phyloP scores from a whole-genome alignment of 2,888 invertebrate genomes.

The Drosophila fungiperda region DNA sequence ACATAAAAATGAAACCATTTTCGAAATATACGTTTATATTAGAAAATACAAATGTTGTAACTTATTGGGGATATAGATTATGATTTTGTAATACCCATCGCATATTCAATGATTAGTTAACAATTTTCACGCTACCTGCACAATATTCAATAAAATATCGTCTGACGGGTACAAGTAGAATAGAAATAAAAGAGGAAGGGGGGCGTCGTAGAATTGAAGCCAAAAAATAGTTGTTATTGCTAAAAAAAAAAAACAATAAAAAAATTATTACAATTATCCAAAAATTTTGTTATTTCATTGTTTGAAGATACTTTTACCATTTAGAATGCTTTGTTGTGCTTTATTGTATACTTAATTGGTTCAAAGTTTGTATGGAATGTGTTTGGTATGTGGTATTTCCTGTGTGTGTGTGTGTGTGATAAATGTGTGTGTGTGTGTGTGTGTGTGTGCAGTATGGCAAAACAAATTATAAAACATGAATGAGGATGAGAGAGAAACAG shows the following conservation, averaged over 20 bases:
- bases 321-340: slow-evolving; percentile 63
- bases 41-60: slow-evolving; percentile 24
- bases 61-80: neutral
- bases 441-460: slow-evolving; percentile 4
- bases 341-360: slow-evolving; percentile 70
- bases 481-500: neutral
- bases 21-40: slow-evolving; percentile 37
- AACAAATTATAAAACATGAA: neutral
- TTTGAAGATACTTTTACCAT: slow-evolving; percentile 68
- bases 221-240: neutral
- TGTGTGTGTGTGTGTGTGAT: slow-evolving; percentile 5
- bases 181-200: neutral
- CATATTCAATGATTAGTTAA: slow-evolving; percentile 25
- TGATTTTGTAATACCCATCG: slow-evolving; percentile 13
- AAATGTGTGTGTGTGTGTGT: slow-evolving; percentile 1
- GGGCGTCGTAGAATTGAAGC: slow-evolving; percentile 2
- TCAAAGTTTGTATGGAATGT: slow-evolving; percentile 53
- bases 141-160: slow-evolving; percentile 80
- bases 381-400: neutral
- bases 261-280: neutral
- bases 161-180: slow-evolving; percentile 27
- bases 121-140: slow-evolving; percentile 27
- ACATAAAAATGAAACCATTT: slow-evolving; percentile 72
- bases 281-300: slow-evolving; percentile 4
- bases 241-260: neutral